phyloP scores from a whole-genome alignment of 2,797 vertebrate species.

The Spheniscus humboldti region DNA sequence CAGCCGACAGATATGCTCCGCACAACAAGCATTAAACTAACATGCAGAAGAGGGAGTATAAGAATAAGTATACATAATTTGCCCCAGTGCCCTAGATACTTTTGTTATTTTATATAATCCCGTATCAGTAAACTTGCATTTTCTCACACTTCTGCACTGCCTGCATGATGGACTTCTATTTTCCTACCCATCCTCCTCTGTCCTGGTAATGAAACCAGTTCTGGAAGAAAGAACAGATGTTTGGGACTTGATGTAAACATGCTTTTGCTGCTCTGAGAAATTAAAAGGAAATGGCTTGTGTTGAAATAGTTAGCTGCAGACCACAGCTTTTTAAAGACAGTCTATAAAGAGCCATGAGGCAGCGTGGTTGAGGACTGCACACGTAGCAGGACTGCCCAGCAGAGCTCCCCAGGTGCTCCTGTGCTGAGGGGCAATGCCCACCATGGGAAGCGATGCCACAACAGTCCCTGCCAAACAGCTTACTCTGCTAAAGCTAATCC shows the following conservation, averaged over 20 bases:
- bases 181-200: background rate
- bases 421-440: background rate
- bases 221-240: slow-evolving; percentile 4
- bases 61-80: background rate
- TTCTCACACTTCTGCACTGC: background rate
- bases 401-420: background rate
- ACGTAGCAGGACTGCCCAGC: rapidly evolving
- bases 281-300: background rate
- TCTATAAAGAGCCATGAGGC: background rate
- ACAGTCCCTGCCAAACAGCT: background rate
- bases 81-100: background rate
- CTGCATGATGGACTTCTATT: background rate
- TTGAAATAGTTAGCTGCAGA: background rate
- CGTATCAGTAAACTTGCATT: background rate
- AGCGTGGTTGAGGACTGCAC: background rate
- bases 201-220: background rate
- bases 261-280: background rate
- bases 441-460: background rate
- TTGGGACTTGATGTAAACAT: background rate
- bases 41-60: background rate
- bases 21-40: background rate
- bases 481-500: background rate
- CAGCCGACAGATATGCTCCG: background rate
- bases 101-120: background rate
- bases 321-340: background rate